Conservation (phyloP, 1,140 invertebrate genomes). For the Magallana angulata region DNA sequence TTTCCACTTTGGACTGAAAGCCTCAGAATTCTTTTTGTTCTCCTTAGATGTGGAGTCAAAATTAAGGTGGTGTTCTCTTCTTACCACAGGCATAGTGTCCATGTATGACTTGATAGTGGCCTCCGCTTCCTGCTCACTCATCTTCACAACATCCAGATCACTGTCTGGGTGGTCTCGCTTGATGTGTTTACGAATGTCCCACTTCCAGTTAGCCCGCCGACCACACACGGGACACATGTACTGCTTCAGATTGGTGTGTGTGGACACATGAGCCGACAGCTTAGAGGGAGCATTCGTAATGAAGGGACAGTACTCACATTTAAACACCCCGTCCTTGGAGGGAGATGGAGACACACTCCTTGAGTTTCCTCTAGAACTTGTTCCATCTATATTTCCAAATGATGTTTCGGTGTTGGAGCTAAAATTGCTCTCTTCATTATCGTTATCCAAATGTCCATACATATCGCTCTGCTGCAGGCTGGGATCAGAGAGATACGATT, state of each 20-base stretch:
- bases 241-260: conserved; percentile 76
- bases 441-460: conserved; percentile 39
- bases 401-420: background rate
- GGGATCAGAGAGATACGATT: background rate
- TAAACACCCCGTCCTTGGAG: conserved; percentile 52
- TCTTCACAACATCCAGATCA: conserved; percentile 70
- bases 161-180: conserved; percentile 72
- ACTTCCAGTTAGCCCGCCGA: conserved; percentile 77
- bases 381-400: conserved; percentile 46
- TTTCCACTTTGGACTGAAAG: conserved; percentile 40
- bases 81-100: conserved; percentile 68
- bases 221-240: conserved; percentile 78
- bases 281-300: conserved; percentile 72
- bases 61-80: conserved; percentile 71
- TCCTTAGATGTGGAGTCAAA: conserved; percentile 30
- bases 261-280: conserved; percentile 75
- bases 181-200: conserved; percentile 79
- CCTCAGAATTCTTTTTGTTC: background rate
- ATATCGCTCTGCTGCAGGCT: background rate
- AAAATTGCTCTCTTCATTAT: conserved; percentile 24
- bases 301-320: conserved; percentile 76
- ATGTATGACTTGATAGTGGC: conserved; percentile 75
- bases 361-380: conserved; percentile 33
- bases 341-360: conserved; percentile 44
- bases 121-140: conserved; percentile 76